Base-by-base conservation (phyloP, 2,888 invertebrate genomes). In the Drosophila limbata region DNA sequence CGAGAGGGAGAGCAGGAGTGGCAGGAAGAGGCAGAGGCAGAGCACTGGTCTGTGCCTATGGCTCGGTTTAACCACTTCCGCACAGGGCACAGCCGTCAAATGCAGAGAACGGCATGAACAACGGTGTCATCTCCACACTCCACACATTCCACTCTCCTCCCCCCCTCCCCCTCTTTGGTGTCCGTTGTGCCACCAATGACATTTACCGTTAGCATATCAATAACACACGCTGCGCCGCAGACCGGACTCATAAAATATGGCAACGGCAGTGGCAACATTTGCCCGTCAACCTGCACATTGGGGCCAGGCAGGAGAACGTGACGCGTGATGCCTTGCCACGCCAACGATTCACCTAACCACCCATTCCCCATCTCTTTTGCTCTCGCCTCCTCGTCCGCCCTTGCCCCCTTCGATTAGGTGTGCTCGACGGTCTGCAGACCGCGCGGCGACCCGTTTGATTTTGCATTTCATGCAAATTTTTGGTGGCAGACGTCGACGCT, bases 171-270 rank as follows among this genome's bases (percentile, higher is more conserved):
- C 33, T 3, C 3, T 17, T 8, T n/a, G 9, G 8, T 5, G 21
- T 15, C 44, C 39, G n/a, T 40, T n/a, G 37, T 47, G 51, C 53
- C 66, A 31, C 62, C 57, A 69, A 62, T 66, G 74, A 76, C 81
- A 81, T 82, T 87, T 79, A 78, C 83, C 82, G 87, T 90, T 84
- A 87, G 89, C 84, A 88, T 88, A 88, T 88, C 88, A 90, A 88
- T 88, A 90, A 84, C 79, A 88, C 84, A 80, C 73, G 79, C 84
- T 72, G 84, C 73, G 62, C 64, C 77, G 51, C 69, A 65, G 82
- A 76, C 78, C 64, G 79, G 74, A 75, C 79, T 84, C 84, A 87
- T 85, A 84, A 84, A 84, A 84, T 84, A 84, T 88, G 84, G 89
- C 87, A 88, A 88, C 81, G 80, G 86, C 75, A 68, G 73, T 68